A percentile compares a stretch with the other conserved stretches of the same genome.
These are phyloP conservation scores for Troilus luridus DNA, from an alignment of 2,888 invertebrate species.

Conservation along the genomic window DNA sequence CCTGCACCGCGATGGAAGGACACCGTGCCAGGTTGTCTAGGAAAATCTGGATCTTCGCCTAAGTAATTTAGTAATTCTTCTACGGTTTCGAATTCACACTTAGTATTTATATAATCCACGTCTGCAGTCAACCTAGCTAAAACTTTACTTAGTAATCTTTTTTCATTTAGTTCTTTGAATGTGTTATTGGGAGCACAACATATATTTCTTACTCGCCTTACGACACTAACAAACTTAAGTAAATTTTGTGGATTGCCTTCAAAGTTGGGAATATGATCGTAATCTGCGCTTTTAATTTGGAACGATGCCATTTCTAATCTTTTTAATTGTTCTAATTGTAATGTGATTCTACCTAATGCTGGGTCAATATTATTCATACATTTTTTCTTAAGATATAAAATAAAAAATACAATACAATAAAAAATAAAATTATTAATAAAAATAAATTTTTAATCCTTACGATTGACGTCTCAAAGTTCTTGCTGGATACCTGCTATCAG, in stretches of 20 bases:
- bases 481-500: no score
- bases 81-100: background rate
- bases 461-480: no score
- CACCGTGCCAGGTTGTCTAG: no score
- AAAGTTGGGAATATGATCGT: background rate
- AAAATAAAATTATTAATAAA: no score
- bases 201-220: background rate
- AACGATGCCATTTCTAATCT: background rate
- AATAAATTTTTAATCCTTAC: no score
- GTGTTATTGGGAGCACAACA: background rate
- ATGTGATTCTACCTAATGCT: no score
- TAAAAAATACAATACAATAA: no score
- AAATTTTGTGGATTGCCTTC: background rate
- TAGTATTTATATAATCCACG: background rate
- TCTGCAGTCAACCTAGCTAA: background rate
- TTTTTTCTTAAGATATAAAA: no score
- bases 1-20: no score
- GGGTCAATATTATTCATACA: no score
- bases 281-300: background rate
- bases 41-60: no score
- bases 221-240: background rate
- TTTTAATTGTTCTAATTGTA: background rate
- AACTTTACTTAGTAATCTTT: background rate
- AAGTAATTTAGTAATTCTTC: background rate
- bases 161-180: no score